A percentile compares a stretch with the other conserved stretches of the same genome.
phyloP scores from a whole-genome alignment of 2,888 invertebrate genomes.

The Noctuana brunneofusca region DNA sequence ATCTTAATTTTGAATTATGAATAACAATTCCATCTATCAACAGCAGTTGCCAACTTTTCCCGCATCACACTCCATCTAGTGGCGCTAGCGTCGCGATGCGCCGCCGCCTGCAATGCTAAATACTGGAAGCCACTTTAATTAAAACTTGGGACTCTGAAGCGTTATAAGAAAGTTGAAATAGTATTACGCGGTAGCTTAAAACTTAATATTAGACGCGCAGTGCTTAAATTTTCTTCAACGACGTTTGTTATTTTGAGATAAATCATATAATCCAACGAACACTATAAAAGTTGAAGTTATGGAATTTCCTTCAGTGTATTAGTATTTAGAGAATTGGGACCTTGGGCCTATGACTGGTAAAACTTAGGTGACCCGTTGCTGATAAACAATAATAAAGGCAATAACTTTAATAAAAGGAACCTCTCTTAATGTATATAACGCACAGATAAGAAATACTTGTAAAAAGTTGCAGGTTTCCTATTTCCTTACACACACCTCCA shows the following conservation, averaged over 20 bases:
- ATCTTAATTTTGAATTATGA: conserved; percentile 8
- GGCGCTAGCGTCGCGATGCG: conserved; percentile 20
- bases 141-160: conserved; percentile 31
- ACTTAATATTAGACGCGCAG: conserved; percentile 25
- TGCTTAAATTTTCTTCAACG: conserved; percentile 3
- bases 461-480: no score
- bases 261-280: no score
- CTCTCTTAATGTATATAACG: no score
- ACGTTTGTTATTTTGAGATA: conserved; percentile 3
- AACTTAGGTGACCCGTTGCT: no score
- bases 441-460: no score
- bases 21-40: conserved; percentile 18
- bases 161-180: conserved; percentile 31
- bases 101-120: conserved; percentile 27
- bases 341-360: no score
- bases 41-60: conserved; percentile 12
- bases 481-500: no score
- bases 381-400: no score
- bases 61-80: conserved; percentile 9
- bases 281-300: no score
- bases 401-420: no score
- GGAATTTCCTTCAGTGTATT: no score
- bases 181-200: conserved; percentile 31
- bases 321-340: no score
- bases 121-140: conserved; percentile 33